Conservation (phyloP, 2,113 vertebrate species). For the Ameiurus melas region DNA sequence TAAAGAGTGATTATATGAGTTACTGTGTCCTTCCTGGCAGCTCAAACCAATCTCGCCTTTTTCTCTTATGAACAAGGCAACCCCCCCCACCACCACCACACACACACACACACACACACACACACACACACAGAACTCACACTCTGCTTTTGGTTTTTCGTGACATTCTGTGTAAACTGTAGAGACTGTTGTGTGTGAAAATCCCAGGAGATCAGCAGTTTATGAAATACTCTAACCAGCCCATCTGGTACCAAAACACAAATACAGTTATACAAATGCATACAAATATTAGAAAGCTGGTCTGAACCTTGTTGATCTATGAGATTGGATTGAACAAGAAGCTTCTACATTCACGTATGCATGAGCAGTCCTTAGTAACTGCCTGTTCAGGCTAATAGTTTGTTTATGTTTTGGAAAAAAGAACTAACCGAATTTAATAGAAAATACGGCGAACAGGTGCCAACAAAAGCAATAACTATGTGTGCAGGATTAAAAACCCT, state of each 20-base stretch:
- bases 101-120: too few relatives aligned
- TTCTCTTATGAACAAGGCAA: too few relatives aligned
- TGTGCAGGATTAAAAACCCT: not conserved
- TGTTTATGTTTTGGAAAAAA: not conserved
- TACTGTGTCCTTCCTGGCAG: too few relatives aligned
- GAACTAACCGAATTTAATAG: not conserved
- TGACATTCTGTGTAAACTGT: too few relatives aligned
- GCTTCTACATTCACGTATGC: not conserved
- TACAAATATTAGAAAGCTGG: not conserved
- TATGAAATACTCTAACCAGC: too few relatives aligned
- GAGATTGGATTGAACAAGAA: not conserved
- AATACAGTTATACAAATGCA: not conserved
- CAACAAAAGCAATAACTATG: not conserved
- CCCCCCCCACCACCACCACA: too few relatives aligned
- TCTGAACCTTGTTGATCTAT: not conserved
- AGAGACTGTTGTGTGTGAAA: too few relatives aligned
- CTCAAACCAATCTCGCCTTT: too few relatives aligned
- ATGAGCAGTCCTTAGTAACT: not conserved
- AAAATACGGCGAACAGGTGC: not conserved
- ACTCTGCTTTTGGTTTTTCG: too few relatives aligned
- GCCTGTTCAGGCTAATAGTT: not conserved
- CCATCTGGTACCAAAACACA: not conserved
- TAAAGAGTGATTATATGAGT: too few relatives aligned
- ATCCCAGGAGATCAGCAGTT: too few relatives aligned
- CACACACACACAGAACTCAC: too few relatives aligned